Base-by-base conservation (phyloP, 2,113 vertebrate species). In the Casuarius casuarius region DNA sequence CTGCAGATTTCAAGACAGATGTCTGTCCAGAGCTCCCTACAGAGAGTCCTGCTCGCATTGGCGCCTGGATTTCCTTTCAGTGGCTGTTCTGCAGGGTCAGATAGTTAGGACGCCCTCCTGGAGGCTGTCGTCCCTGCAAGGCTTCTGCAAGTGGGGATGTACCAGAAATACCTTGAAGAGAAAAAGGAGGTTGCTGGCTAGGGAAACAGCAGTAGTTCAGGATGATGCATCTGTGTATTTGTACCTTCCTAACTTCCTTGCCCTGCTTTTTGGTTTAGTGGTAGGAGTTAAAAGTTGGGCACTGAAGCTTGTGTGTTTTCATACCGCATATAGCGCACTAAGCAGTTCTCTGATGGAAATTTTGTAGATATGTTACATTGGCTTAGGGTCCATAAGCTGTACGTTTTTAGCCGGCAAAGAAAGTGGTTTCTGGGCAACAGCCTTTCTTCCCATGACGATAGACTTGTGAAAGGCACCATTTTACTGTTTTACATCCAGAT, bases 41-140 rank as follows among this genome's bases (percentile, higher is more conserved):
- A 9, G 42, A 42, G 42, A 42, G 42, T 42, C 10, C 42, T 42
- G 42, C 42, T 42, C 42, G 42, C 42, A 13, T 10, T 13, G 3
- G 9, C 9, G 10, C 68, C 48, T 0, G 0, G 0, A 9, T 48
- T 65, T 73, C 18, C 15, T 71, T 49, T 2, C 70, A 46, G 76
- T 1, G 4, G 63, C 59, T 62, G 26, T 52, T 66, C 46, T 68
- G 59, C 54, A n/a, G 78, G n/a, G 35, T 56, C 33, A 6, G 3
- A 13, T 54, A 65, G 26, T 44, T 58, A 46, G 70, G 51, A 58
- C 44, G 7, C 31, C 65, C 48, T 72, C 61, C 48, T 81, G 54
- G 28, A 85, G 33, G 51, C 58, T 78, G 56, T 26, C 16, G 3
- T 62, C 52, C 67, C 49, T 72, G 58, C 73, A 68, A 62, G 44